These are phyloP conservation scores for Anguilla obscura DNA, from an alignment of 2,797 vertebrate genomes.

Conservation along the genomic window DNA sequence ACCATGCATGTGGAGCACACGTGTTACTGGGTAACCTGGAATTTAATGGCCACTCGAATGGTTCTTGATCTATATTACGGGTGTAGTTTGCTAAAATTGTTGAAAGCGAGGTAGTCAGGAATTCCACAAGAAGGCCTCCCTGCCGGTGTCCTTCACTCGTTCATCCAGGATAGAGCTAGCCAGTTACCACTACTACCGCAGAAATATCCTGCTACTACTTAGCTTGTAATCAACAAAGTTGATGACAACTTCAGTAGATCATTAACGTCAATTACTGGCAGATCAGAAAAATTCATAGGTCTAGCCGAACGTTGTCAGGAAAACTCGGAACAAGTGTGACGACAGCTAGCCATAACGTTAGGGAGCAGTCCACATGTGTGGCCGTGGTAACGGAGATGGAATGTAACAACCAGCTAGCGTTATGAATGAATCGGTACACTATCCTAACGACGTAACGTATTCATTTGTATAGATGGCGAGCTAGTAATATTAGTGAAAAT, in stretches of 20 bases:
- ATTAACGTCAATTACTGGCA: background rate
- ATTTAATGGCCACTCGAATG: background rate
- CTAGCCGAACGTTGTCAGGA: background rate
- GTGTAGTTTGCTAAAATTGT: background rate
- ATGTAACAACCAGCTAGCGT: background rate
- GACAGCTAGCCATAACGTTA: background rate
- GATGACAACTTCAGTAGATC: background rate
- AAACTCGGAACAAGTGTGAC: background rate
- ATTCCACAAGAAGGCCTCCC: slow-evolving; percentile 15
- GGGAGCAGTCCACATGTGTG: background rate
- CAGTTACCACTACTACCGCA: background rate
- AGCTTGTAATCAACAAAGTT: background rate
- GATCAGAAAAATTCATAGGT: background rate
- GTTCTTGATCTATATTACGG: background rate
- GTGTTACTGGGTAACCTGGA: background rate
- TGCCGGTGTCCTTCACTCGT: slow-evolving; percentile 1
- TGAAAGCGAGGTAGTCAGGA: background rate
- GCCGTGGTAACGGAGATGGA: background rate
- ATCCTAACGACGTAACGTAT: background rate
- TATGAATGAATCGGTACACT: background rate
- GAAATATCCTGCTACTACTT: background rate
- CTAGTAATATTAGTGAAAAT: background rate
- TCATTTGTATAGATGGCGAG: background rate
- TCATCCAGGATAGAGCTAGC: background rate
- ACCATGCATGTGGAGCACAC: background rate